Percentiles rank a stretch among this genome's conserved stretches.
Evolutionary conservation across 2,888 invertebrate species (phyloP).

Genomic region (Romanomermis culicivorax): DNA sequence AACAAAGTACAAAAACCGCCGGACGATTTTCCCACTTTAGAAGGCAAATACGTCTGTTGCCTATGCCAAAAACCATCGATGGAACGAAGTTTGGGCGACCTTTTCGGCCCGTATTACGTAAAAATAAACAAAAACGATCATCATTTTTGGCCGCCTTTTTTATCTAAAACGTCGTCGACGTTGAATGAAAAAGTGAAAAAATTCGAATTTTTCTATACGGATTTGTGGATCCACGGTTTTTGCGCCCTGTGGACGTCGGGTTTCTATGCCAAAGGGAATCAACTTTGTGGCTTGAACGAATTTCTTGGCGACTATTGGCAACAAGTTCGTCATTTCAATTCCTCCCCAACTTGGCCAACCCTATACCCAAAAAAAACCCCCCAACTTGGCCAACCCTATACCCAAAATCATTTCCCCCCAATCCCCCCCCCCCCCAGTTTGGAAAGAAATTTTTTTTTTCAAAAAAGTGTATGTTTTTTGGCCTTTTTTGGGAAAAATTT

Average conservation of each 20-base stretch:
- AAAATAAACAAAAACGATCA: background rate
- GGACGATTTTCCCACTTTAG: too few species aligned
- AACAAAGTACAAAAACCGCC: background rate
- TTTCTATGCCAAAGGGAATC: background rate
- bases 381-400: too few species aligned
- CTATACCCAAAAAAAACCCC: too few species aligned
- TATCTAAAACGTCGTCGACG: background rate
- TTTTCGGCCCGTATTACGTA: slow-evolving; percentile 1
- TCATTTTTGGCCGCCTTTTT: slow-evolving; percentile 3
- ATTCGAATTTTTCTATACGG: background rate
- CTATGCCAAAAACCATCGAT: slow-evolving; percentile 12
- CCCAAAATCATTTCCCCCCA: too few species aligned
- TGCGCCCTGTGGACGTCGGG: slow-evolving; percentile 1
- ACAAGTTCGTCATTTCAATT: background rate
- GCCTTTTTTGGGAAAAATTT: too few species aligned
- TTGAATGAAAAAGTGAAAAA: too few species aligned
- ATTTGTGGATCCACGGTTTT: slow-evolving; percentile 3
- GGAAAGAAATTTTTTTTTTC: too few species aligned
- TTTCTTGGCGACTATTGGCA: background rate
- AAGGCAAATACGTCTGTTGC: slow-evolving; percentile 7
- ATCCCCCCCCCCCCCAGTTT: too few species aligned
- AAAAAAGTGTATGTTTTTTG: too few species aligned
- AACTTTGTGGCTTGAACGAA: background rate
- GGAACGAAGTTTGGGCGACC: slow-evolving; percentile 8
- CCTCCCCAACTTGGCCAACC: too few species aligned